Evolutionary conservation across 2,113 vertebrate species (phyloP), one percentile per base, ranked within the genome.

Genomic region (Cyanoramphus novaezelandiae): DNA sequence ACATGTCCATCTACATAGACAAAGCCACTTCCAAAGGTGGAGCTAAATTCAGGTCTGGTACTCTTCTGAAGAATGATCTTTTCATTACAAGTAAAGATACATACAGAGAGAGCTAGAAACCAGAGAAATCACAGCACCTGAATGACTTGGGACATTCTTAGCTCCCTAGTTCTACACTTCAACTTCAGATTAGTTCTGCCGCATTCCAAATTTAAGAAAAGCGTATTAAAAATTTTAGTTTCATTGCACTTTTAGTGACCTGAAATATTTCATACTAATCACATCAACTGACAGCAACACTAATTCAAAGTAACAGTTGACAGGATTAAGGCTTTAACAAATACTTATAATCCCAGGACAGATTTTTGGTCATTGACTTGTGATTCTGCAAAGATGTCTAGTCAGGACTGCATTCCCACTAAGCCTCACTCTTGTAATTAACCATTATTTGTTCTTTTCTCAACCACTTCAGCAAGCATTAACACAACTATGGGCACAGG

Each of bases 251-350:
- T 87, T 74, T 46, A 70, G 53, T 7, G 9, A 60, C 13, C 46
- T 39, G 17, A 95, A 91, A 78, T 21, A 75, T 67, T 91, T 92
- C 29, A 71, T 68, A 60, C 39, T 92, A 86, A 91, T 93, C 72
- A 75, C 60, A 79, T 71, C 83, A 90, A 82, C 76, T 82, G 91
- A 89, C 95, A 93, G 80, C 65, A 95, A 74, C 27, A 68, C 83
- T 92, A 90, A 93, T 86, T 74, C 91, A 59, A 75, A 84, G 80
- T 86, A 83, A 81, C n/a, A 67, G 37, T 37, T 83, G 82, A 93
- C 72, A 86, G 86, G 64, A 94, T 92, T 91, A 95, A 77, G n/a
- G 63, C 24, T 92, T 90, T 47, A 93, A 91, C 43, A 86, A 92
- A 65, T 46, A 37, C 10, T 82, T 84, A 47, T 71, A 95, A 95